Conservation (phyloP, 2,797 vertebrate species). For the Myotis pilosus region DNA sequence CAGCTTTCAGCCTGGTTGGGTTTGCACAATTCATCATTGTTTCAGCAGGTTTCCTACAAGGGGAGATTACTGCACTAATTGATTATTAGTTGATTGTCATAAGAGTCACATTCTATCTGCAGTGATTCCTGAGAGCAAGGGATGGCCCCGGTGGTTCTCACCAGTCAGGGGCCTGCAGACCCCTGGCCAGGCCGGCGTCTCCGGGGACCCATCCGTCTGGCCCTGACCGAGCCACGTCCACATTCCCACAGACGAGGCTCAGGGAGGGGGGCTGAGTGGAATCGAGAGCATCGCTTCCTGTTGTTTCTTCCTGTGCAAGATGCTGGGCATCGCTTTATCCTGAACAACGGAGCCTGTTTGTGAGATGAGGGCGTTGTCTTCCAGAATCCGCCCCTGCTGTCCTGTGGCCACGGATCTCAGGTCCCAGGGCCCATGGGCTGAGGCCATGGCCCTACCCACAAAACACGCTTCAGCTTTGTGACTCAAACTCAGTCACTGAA, state of each 20-base stretch:
- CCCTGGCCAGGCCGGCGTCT: background rate
- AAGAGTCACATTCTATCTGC: conserved; percentile 43
- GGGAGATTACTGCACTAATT: conserved; percentile 42
- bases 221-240: conserved; percentile 10
- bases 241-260: conserved; percentile 51
- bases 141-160: background rate
- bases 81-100: conserved; percentile 68
- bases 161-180: background rate
- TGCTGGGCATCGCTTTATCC: background rate
- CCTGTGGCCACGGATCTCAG: background rate
- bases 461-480: background rate
- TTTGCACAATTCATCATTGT: conserved; percentile 22
- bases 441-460: no score
- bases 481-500: background rate
- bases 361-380: background rate
- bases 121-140: conserved; percentile 18
- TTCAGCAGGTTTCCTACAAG: conserved; percentile 48
- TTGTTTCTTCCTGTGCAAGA: conserved; percentile 31
- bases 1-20: background rate
- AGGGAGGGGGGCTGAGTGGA: background rate
- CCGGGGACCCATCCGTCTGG: conserved; percentile 26
- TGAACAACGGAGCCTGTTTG: background rate
- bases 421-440: background rate
- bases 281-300: background rate
- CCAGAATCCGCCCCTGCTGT: background rate